Base-by-base conservation (phyloP, 2,113 vertebrate species). In the Callospermophilus lateralis region DNA sequence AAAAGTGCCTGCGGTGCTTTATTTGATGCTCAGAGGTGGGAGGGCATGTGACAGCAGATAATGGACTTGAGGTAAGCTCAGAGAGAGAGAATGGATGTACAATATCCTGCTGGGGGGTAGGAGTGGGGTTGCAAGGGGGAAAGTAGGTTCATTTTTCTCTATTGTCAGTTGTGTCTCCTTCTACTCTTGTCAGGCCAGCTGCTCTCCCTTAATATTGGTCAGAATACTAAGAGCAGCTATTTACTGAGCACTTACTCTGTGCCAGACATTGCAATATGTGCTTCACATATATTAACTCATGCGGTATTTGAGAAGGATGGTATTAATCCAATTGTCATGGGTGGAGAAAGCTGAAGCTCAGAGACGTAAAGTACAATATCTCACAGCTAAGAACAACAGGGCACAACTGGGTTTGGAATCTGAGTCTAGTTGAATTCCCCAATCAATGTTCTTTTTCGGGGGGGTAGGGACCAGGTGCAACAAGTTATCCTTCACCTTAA, bases 221-320 rank as follows among this genome's bases (percentile, higher is more conserved):
- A 68, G 61, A 73, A 20, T 13, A 11, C 32, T 17, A 6, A 85
- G 16, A 37, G 16, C 12, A 22, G 55, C 34, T 80, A 0, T 32
- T 42, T 12, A n/a, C 0, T 77, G 20, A 85, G 39, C 30, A 34
- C 17, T 53, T 32, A 30, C 12, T 28, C 0, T 32, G 1, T 37
- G 34, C 58, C 28, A 26, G 6, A 63, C 3, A 5, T 6, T 17
- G 17, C 67, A 32, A 85, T 70, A 0, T 22, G 3, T 51, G 53
- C 55, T 89, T 67, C 28, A 30, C 53, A 34, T 55, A 19, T 2
- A 4, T 30, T n/a, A n/a, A 39, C 67, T 84, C 53, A 15, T 1
- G 7, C 39, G 11, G 45, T 65, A 8, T 51, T 45, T 17, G 24
- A 80, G 22, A 85, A 72, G 1, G 4, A 22, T 51, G 30, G 22